phyloP scores from a whole-genome alignment of 1,140 invertebrate genomes.

The Pseudomyrmex gracilis region DNA sequence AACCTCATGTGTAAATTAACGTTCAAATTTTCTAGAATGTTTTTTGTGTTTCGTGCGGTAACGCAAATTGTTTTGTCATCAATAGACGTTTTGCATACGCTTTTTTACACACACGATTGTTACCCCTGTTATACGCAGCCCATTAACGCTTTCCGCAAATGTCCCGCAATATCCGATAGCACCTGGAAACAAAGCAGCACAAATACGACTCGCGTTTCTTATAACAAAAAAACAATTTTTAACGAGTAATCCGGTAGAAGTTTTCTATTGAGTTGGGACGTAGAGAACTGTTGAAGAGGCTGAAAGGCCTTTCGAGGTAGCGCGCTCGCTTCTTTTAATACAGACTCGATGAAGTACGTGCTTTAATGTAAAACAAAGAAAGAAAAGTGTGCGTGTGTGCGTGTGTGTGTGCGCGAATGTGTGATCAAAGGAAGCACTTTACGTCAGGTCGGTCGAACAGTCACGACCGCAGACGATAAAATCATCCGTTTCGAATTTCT shows the following conservation, averaged over 20 bases:
- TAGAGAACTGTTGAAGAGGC: conserved; percentile 28
- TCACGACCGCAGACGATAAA: conserved; percentile 6
- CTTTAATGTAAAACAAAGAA: conserved; percentile 58
- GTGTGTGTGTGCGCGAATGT: background rate
- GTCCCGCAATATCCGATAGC: conserved; percentile 3
- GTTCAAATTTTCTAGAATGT: conserved; percentile 12
- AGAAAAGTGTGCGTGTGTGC: background rate
- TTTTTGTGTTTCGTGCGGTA: background rate
- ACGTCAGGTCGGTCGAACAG: conserved; percentile 59
- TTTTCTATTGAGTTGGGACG: conserved; percentile 17
- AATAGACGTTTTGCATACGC: background rate
- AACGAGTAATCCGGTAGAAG: conserved; percentile 41
- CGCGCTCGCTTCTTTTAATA: conserved; percentile 8
- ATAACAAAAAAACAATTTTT: conserved; percentile 43
- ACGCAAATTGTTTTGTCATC: conserved; percentile 17
- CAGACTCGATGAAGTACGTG: conserved; percentile 36
- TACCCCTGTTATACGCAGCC: background rate
- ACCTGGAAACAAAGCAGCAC: background rate
- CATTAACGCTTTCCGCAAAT: background rate
- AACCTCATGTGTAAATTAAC: background rate
- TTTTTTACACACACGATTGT: background rate
- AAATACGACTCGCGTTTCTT: background rate
- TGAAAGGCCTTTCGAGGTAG: conserved; percentile 60
- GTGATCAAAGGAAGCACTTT: conserved; percentile 67
- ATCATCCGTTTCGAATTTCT: conserved; percentile 8